phyloP scores from a whole-genome alignment of 2,888 invertebrate genomes.

The Boloria selene region DNA sequence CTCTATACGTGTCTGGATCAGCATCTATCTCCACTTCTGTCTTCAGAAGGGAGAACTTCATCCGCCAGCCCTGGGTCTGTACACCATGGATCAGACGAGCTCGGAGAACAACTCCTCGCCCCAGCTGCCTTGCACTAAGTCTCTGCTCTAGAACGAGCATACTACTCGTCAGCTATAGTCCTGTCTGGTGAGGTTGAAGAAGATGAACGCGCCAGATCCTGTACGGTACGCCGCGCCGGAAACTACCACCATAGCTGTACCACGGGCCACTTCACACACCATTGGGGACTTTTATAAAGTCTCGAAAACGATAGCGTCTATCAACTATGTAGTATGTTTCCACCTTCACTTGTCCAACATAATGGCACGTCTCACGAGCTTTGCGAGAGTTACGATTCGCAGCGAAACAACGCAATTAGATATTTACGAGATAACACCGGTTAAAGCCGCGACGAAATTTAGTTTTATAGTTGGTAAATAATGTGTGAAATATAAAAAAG shows the following conservation, averaged over 20 bases:
- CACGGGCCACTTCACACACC: slow-evolving; percentile 66
- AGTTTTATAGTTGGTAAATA: slow-evolving; percentile 53
- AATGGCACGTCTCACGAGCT: slow-evolving; percentile 44
- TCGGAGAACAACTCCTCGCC: slow-evolving; percentile 66
- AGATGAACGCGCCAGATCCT: slow-evolving; percentile 72
- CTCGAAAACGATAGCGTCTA: slow-evolving; percentile 44
- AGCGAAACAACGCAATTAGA: slow-evolving; percentile 20
- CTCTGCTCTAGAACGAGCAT: slow-evolving; percentile 80
- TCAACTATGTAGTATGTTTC: slow-evolving; percentile 26
- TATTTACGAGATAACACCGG: slow-evolving; percentile 51
- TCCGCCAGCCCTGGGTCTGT: slow-evolving; percentile 72
- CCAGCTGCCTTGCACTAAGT: slow-evolving; percentile 68
- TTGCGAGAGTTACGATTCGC: slow-evolving; percentile 11
- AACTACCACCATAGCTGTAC: slow-evolving; percentile 74
- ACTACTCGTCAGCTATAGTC: slow-evolving; percentile 78
- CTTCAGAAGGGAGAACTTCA: slow-evolving; percentile 70
- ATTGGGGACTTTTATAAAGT: slow-evolving; percentile 59
- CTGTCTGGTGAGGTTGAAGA: slow-evolving; percentile 76
- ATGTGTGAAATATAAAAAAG: slow-evolving; percentile 44
- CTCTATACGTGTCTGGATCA: slow-evolving; percentile 66
- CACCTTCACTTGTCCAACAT: slow-evolving; percentile 76
- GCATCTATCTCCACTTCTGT: slow-evolving; percentile 77
- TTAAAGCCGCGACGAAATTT: slow-evolving; percentile 46
- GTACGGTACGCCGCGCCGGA: slow-evolving; percentile 62
- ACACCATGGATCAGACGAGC: slow-evolving; percentile 73